Base-by-base conservation (phyloP, 2,113 vertebrate species). In the Triplophysa siluroides region DNA sequence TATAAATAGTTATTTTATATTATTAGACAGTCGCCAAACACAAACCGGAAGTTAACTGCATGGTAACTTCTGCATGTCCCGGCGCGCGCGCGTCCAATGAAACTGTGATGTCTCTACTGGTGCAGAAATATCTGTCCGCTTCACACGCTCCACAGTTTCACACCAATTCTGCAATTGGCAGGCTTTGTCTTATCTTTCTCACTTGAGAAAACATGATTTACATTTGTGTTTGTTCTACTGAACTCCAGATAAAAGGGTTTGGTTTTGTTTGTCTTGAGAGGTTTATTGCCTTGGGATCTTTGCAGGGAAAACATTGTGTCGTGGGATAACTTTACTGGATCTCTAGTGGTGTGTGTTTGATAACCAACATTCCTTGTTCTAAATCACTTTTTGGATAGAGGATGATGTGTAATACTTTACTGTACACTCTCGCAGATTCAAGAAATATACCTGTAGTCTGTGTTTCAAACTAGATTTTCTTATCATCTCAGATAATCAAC, bases 141-240 rank as follows among this genome's bases (percentile, higher is more conserved):
- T 38, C 33, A 38, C 33, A 38, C 33, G 33, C 33, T 38, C 33
- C 6, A 38, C 19, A 23, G 29, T 43, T 18, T 73, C 54, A 60
- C 3, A 33, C 71, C 14, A 3, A 26, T 8, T 19, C 18, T 29
- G 10, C 18, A 71, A 33, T 19, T 62, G 41, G n/a, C 8, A 24
- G 50, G 16, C 12, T 21, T 5, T 83, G 76, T 85, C 80, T 87
- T 87, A 86, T 87, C 86, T 84, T 38, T 69, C 33, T 2, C 38
- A 43, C 72, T 83, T 73, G 70, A 71, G 78, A 86, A 83, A 83
- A 87, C 76, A 78, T 80, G 81, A 87, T 80, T 84, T 80, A 84
- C 60, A 54, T 67, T 61, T 45, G 47, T 21, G 8, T 82, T 75
- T 69, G 71, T 75, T 80, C 73, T 70, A 65, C 56, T 41, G 68